Evolutionary conservation across 2,888 invertebrate species (phyloP), one percentile per base, ranked within the genome.

Genomic region (Pemphredon lugubris): DNA sequence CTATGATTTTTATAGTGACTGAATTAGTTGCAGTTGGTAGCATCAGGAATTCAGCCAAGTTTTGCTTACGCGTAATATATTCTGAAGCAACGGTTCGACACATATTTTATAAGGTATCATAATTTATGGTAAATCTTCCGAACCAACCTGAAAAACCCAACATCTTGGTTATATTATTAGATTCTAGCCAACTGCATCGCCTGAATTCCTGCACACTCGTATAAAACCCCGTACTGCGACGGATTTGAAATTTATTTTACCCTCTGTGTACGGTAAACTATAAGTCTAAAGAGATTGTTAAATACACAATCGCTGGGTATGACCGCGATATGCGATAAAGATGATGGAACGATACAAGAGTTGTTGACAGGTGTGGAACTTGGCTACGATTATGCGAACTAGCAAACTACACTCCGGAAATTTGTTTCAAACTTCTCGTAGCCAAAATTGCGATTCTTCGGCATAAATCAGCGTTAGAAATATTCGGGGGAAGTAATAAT

Each of bases 271-370:
- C 48, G 30, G 44, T 68, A 40, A 47, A 34, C n/a, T 50, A 18
- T 50, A 44, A 60, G 42, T 71, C 51, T 74, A 74, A 77, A 26
- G 47, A 68, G 60, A 73, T 77, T 70, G 67, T 75, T 74, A 59
- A 26, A 63, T 32, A 50, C 21, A 64, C 48, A 59, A 69, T 64
- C 44, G 54, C 26, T n/a, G 7, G 50, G 59, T 48, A 72, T 73
- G 55, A 68, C 42, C 34, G 18, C 30, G 51, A 70, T 57, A 60
- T n/a, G 45, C 51, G 32, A 77, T 57, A 20, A 59, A 44, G 21
- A 59, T 59, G 60, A 73, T 65, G 30, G 42, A 73, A 20, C 53
- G 60, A 75, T 73, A 63, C 67, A 73, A 73, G 73, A 59, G 61
- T 54, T 70, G 61, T 34, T 44, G 59, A 61, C 71, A 74, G 63